phyloP scores from a whole-genome alignment of 1,140 invertebrate genomes.

The Subanguina moxae region DNA sequence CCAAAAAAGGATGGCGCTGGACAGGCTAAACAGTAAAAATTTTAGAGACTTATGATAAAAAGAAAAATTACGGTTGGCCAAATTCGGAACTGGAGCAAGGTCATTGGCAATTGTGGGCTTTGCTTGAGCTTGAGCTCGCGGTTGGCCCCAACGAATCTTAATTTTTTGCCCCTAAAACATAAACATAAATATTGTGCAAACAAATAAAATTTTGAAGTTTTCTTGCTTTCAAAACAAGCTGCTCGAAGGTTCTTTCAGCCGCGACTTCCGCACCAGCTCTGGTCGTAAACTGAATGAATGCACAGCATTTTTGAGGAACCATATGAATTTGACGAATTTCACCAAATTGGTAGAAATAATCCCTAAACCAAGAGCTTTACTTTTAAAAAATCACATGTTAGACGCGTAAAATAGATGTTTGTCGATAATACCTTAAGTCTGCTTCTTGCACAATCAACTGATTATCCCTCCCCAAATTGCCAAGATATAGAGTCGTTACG shows the following conservation, averaged over 20 bases:
- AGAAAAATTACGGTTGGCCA: conserved; percentile 49
- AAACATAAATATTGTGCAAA: too few species aligned
- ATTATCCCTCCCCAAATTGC: conserved; percentile 74
- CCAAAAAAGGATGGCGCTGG: background rate
- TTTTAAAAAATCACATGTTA: background rate
- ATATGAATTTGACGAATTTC: conserved; percentile 89
- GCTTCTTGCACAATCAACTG: conserved; percentile 73
- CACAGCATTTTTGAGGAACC: conserved; percentile 87
- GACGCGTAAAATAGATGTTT: too few species aligned
- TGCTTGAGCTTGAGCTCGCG: conserved; percentile 39
- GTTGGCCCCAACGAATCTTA: conserved; percentile 87
- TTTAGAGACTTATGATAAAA: conserved; percentile 7
- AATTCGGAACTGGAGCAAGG: conserved; percentile 51
- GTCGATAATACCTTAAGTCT: conserved; percentile 71
- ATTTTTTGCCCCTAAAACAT: conserved; percentile 69
- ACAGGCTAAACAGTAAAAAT: conserved; percentile 3
- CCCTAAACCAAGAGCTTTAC: conserved; percentile 59
- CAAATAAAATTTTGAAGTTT: background rate
- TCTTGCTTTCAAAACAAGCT: conserved; percentile 68
- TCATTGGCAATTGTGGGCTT: conserved; percentile 21
- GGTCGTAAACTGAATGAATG: conserved; percentile 92
- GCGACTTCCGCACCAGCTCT: conserved; percentile 82
- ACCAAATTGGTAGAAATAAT: conserved; percentile 97
- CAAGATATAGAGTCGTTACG: conserved; percentile 93
- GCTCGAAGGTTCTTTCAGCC: conserved; percentile 92